Evolutionary conservation across 2,888 invertebrate genomes (phyloP).

Genomic region (Agrypnus murinus): DNA sequence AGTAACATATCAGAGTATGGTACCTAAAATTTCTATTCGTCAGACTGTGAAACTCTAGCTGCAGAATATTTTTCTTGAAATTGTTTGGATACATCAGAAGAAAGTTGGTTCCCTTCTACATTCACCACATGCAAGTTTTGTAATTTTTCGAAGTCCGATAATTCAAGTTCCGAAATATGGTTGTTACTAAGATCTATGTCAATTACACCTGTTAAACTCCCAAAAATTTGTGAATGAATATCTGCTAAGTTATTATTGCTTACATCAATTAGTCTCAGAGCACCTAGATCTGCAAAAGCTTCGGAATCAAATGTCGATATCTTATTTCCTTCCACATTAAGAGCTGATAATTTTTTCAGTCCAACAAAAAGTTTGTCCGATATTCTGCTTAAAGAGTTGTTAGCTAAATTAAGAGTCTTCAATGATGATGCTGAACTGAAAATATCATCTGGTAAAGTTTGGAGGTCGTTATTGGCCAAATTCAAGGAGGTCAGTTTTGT

Average conservation of each 20-base stretch:
- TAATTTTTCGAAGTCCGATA: constrained; percentile 11
- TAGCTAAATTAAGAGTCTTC: neutral
- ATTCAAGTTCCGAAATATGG: neutral
- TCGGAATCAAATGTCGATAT: constrained; percentile 4
- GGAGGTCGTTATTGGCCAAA: constrained; percentile 2
- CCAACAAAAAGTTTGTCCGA: neutral
- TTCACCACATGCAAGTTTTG: neutral
- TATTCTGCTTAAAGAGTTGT: constrained; percentile 1
- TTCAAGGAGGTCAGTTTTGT: neutral
- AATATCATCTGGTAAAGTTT: neutral
- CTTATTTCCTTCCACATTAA: neutral
- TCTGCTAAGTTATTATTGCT: constrained; percentile 15
- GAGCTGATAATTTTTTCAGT: neutral
- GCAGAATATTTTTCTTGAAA: too few relatives aligned
- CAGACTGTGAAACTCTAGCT: too few relatives aligned
- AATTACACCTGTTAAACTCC: neutral
- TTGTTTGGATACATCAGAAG: too few relatives aligned
- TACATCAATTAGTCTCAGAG: neutral
- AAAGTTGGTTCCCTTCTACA: neutral
- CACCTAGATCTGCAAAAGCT: neutral
- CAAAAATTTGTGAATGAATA: neutral
- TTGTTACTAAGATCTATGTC: constrained; percentile 6
- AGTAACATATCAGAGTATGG: too few relatives aligned
- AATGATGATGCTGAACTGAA: constrained; percentile 5
- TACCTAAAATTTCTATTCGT: too few relatives aligned